These are phyloP conservation scores for Oryzias woworae DNA, from an alignment of 2,113 vertebrate species.

Conservation along the genomic window DNA sequence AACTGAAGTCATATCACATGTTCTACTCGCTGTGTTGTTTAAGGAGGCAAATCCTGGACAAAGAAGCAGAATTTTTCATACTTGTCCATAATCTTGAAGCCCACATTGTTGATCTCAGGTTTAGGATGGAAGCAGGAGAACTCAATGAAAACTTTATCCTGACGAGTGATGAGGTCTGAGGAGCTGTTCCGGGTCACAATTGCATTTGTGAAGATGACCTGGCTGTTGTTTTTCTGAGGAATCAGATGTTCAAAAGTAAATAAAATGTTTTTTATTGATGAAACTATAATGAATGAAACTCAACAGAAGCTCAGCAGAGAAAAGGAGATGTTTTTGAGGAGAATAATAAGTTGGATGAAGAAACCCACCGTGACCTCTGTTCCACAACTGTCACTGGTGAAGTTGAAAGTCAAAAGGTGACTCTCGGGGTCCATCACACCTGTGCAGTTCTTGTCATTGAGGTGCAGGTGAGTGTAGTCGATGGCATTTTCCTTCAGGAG, in stretches of 20 bases:
- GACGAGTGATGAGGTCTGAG: conserved; percentile 13
- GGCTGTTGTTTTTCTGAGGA: conserved; percentile 19
- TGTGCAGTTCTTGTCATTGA: too few species aligned
- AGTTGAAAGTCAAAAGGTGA: neutral
- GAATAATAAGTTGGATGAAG: neutral
- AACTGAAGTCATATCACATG: too few species aligned
- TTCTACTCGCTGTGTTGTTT: too few species aligned
- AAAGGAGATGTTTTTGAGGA: neutral
- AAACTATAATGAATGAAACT: neutral
- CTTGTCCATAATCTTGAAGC: conserved; percentile 24
- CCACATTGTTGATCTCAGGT: neutral
- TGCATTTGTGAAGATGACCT: conserved; percentile 29
- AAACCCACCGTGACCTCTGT: neutral
- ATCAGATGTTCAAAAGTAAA: neutral
- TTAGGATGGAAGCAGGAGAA: conserved; percentile 30
- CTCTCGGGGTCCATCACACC: neutral
- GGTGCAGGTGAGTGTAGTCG: too few species aligned
- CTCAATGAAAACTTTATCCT: conserved; percentile 7
- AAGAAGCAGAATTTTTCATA: conserved; percentile 2
- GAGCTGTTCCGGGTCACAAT: conserved; percentile 1
- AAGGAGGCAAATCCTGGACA: too few species aligned
- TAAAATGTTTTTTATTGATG: neutral
- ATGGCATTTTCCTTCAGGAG: too few species aligned
- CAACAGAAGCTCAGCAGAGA: too few species aligned
- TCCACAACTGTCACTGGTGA: neutral